A percentile compares a stretch with the other conserved stretches of the same genome.
phyloP scores from a whole-genome alignment of 2,113 vertebrate species.

The Chlamydotis undulata region DNA sequence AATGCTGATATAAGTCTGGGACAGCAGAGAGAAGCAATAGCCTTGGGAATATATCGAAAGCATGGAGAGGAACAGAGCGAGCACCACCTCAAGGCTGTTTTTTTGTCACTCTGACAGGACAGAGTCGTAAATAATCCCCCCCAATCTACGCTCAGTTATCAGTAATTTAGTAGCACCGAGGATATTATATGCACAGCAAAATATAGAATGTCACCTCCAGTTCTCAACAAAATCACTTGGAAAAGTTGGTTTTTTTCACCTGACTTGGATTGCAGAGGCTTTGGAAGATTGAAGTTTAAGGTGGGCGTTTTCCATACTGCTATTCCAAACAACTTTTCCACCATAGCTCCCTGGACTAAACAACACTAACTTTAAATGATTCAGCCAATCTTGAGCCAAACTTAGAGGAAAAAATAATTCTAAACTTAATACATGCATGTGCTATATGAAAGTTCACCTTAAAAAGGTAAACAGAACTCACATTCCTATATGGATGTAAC shows the following conservation, averaged over 20 bases:
- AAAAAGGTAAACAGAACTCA: not conserved
- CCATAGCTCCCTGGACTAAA: constrained; percentile 68
- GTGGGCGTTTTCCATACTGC: constrained; percentile 75
- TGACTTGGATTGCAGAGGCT: constrained; percentile 17
- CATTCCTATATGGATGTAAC: not conserved
- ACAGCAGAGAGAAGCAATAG: constrained; percentile 37
- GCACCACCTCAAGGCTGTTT: constrained; percentile 39
- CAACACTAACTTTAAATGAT: not conserved
- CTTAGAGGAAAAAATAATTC: not conserved
- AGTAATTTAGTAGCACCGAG: constrained; percentile 12
- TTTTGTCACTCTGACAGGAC: constrained; percentile 53
- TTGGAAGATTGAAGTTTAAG: constrained; percentile 63
- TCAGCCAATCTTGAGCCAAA: not conserved
- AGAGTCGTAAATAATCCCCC: not conserved
- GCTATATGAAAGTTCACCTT: not conserved
- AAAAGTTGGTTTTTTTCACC: constrained; percentile 28
- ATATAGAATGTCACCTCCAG: not conserved
- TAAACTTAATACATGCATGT: not conserved
- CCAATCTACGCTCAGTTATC: not conserved
- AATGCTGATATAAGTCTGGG: constrained; percentile 32
- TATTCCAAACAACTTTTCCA: constrained; percentile 82
- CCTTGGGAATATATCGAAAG: constrained; percentile 14
- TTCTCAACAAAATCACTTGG: not conserved
- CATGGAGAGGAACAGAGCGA: constrained; percentile 7
- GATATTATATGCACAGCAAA: not conserved